phyloP scores from a whole-genome alignment of 2,888 invertebrate genomes.

The Cordylochernes scorpioides region DNA sequence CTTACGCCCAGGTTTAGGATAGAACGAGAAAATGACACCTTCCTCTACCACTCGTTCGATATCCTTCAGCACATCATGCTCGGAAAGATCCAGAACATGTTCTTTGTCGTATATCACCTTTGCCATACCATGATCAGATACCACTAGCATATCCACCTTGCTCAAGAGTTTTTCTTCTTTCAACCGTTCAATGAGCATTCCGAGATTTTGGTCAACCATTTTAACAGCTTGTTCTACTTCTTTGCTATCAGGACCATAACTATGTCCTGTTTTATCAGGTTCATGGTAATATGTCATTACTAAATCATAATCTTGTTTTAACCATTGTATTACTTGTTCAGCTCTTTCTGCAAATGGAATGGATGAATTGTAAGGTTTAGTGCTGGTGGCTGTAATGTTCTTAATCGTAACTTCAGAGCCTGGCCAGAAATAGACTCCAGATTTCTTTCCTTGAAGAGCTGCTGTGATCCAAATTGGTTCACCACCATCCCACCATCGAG shows the following conservation, averaged over 20 bases:
- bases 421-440: constrained; percentile 3
- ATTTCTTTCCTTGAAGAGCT: constrained; percentile 15
- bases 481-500: constrained; percentile 4
- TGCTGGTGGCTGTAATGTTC: background rate
- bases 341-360: constrained; percentile 4
- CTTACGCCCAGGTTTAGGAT: no score
- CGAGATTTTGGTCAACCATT: constrained; percentile 1
- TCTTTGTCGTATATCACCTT: no score
- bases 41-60: no score
- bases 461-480: constrained; percentile 31
- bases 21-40: no score
- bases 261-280: constrained; percentile 33
- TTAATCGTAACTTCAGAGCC: constrained; percentile 3
- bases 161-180: background rate
- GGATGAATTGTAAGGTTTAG: background rate
- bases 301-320: no score
- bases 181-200: constrained; percentile 1
- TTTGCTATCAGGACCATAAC: constrained; percentile 71
- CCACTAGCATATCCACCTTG: constrained; percentile 17
- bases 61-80: no score
- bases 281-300: constrained; percentile 15
- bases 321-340: constrained; percentile 11
- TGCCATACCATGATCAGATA: constrained; percentile 17
- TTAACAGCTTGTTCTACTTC: constrained; percentile 56
- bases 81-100: no score